Evolutionary conservation across 2,888 invertebrate species (phyloP), one percentile per base, ranked within the genome.

Genomic region (Chymomyza fuscimana): DNA sequence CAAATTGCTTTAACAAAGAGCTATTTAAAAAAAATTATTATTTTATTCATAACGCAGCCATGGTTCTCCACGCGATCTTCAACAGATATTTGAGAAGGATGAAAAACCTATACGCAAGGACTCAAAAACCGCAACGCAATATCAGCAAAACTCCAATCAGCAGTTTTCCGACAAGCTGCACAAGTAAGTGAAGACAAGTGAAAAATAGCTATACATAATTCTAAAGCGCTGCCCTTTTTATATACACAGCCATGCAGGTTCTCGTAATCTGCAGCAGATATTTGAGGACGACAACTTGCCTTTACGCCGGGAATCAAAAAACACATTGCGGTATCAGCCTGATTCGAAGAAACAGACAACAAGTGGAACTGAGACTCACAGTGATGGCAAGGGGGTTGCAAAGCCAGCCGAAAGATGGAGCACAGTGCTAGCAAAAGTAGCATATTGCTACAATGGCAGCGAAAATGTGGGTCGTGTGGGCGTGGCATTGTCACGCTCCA

Each of bases 401-500:
- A 25, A 32, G 4, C 0, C 40, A 9, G 54, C 51, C 1, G 70
- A 65, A 0, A 65, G 3, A 6, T 79, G 80, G 80, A 70, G 1
- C 1, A 74, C 80, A 0, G 16, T 79, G 1, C 40, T 80, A 1
- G 85, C 82, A 25, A 80, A 77, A 16, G 78, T 82, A 19, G 75
- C 68, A 0, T 7, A 60, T 0, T 74, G 69, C 6, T 82, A 71
- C 40, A 71, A 72, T 9, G 77, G 66, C 50, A 72, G 10, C 29
- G 71, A 69, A 0, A 59, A 56, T n/a, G 5, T 77, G 54, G 93
- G 93, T 1, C 92, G 92, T 73, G 89, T 92, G 67, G 93, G 92
- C 6, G 78, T 93, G 32, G 93, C 93, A 1, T 72, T 93, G 15
- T 93, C 94, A 4, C 77, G 80, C 10, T 80, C 79, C 56, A 40